Conservation (phyloP, 2,888 invertebrate genomes). For the Rotaria sp. region DNA sequence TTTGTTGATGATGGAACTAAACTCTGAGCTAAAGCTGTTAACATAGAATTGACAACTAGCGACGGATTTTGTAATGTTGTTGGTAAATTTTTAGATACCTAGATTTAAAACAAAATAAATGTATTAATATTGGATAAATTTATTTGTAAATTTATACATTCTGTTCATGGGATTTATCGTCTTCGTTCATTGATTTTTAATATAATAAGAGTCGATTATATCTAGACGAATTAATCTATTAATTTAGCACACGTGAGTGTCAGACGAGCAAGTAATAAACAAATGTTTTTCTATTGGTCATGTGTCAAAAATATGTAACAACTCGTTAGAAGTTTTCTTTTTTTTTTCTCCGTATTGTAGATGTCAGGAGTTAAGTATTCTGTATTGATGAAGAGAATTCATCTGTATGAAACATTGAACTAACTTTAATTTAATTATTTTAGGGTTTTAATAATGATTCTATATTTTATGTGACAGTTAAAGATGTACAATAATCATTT, state of each 20-base stretch:
- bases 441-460: too few species aligned
- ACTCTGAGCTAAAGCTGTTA: neutral
- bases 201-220: neutral
- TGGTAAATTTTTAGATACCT: neutral
- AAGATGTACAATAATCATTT: too few species aligned
- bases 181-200: neutral
- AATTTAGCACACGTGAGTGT: slow-evolving; percentile 7
- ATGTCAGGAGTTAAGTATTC: neutral
- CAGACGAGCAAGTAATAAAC: neutral
- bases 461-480: too few species aligned
- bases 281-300: neutral
- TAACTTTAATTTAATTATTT: too few species aligned
- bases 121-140: neutral
- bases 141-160: neutral
- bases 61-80: slow-evolving; percentile 2
- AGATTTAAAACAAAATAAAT: neutral
- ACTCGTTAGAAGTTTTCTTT: neutral
- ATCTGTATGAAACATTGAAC: too few species aligned
- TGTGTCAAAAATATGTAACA: neutral
- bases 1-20: neutral
- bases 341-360: neutral
- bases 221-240: neutral
- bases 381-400: neutral
- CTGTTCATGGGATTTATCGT: neutral
- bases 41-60: slow-evolving; percentile 15